phyloP scores from a whole-genome alignment of 2,797 vertebrate species.

The Alauda arvensis region DNA sequence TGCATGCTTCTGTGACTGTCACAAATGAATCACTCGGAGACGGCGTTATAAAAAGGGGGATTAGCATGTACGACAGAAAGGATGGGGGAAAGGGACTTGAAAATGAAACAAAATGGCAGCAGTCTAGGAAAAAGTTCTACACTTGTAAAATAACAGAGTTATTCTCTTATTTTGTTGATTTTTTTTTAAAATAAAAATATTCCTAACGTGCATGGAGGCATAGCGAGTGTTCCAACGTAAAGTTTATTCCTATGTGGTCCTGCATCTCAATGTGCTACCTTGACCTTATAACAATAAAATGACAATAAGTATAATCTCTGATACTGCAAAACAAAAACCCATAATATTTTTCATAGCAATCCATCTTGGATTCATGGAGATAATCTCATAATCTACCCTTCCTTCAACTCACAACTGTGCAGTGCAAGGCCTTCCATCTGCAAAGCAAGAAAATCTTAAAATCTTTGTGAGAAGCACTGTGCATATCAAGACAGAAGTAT shows the following conservation, averaged over 20 bases:
- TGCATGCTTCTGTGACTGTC: constrained; percentile 75
- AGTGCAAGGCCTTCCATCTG: background rate
- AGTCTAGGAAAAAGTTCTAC: constrained; percentile 10
- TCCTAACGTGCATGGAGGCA: background rate
- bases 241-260: background rate
- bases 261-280: background rate
- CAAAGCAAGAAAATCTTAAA: background rate
- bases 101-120: constrained; percentile 23
- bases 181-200: background rate
- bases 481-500: background rate
- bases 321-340: background rate
- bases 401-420: background rate
- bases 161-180: background rate
- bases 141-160: background rate
- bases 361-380: background rate
- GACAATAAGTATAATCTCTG: background rate
- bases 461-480: background rate
- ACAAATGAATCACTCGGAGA: constrained; percentile 86
- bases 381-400: constrained; percentile 4
- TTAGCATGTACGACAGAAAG: constrained; percentile 43
- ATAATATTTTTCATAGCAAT: background rate
- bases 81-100: constrained; percentile 20
- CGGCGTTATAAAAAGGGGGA: constrained; percentile 52
- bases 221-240: background rate
- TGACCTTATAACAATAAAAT: background rate